Evolutionary conservation across 2,113 vertebrate genomes (phyloP), one percentile per base, ranked within the genome.

Genomic region (Lipophrys pholis): DNA sequence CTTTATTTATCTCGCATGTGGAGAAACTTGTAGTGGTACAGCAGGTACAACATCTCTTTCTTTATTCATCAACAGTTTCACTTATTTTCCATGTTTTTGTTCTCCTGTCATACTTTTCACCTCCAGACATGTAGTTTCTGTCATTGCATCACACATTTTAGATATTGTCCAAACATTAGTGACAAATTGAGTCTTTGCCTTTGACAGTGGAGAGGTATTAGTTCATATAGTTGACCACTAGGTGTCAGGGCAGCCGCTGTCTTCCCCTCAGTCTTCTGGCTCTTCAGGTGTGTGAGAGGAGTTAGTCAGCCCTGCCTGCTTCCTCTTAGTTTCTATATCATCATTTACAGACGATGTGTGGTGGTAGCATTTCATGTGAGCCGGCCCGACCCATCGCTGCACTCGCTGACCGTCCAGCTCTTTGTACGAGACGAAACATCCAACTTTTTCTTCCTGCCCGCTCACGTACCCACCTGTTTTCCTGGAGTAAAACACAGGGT

Each of bases 391-490:
- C 89, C 87, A 79, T 73, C 11, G 45, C 52, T 90, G 90, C 84
- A 90, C 90, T 75, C 90, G 5, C 78, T 91, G 91, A 91, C 90
- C 91, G 80, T 74, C 80, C 74, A 80, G 39, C 73, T 69, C 66
- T 84, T 51, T 72, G 63, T 64, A 78, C 16, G 75, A 88, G 78
- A 86, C 82, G 69, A 78, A 81, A 85, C 84, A 71, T 58, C 59
- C 68, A 74, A 71, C 74, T 72, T 88, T 85, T 91, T 90, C 81
- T 90, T 90, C 86, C 87, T 89, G 89, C 86, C 78, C 50, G 5
- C 76, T 89, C 74, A 69, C 78, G 84, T 50, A 69, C 86, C 89
- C 92, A 92, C 89, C 93, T 94, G 93, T 91, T 93, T 94, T 90
- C 53, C 66, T 45, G 10, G 61, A 81, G 78, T 87, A 92, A 92